Base-by-base conservation (phyloP, 2,113 vertebrate genomes). In the Tinamus guttatus region DNA sequence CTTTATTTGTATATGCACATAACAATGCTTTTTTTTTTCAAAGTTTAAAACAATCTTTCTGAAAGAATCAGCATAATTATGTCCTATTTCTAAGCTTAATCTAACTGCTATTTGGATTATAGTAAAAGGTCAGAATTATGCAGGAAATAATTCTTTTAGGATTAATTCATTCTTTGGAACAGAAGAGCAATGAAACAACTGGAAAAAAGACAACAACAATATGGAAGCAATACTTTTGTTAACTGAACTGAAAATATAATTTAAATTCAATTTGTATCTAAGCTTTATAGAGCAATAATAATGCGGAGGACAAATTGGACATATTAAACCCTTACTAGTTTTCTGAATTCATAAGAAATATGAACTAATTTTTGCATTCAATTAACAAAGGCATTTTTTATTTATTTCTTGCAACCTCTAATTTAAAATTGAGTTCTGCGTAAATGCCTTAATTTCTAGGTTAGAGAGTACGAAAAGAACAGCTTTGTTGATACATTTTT, bases 231-330 rank as follows among this genome's bases (percentile, higher is more conserved):
- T 63, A 63, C 2, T 65, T 92, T 65, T 89, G 9, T 63, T 94
- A 93, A 92, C 38, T 95, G 41, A 84, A 92, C 10, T 84, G 60
- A 96, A 95, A 84, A 63, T 56, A 54, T 34, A 91, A 86, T 54
- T 91, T 85, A 78, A 90, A 73, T 36, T 93, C 4, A 87, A 34
- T 85, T 87, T 92, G 5, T 87, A 92, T 90, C 22, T n/a, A 94
- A 83, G 64, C 18, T 8, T 56, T 95, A 41, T 13, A 93, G 58
- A 95, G 54, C 17, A 94, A 28, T 59, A 95, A 75, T 77, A 88
- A 88, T 36, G 28, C 81, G 63, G 24, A 87, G 58, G 60, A 7
- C 65, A 25, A 83, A 56, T 17, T 78, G 30, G 5, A 62, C 79
- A 9, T 30, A 82, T 71, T 93, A 82, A 93, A 89, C 93, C 51